Conservation (phyloP, 2,888 invertebrate genomes). For the Sinopyrophorus schimmeli region DNA sequence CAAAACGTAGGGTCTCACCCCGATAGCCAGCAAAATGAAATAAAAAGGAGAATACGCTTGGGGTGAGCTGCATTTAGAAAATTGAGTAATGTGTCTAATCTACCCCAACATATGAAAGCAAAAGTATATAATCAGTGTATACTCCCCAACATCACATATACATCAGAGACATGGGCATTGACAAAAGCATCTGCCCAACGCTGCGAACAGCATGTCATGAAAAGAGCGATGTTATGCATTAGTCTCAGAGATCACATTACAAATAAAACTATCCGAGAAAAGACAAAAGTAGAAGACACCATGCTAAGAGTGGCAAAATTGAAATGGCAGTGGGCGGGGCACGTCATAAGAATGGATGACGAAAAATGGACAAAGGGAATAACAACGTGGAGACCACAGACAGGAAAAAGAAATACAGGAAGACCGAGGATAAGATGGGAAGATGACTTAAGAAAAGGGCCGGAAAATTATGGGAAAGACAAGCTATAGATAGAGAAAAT, state of each 20-base stretch:
- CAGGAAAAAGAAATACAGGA: no score
- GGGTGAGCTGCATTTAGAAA: constrained; percentile 1
- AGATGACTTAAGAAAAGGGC: no score
- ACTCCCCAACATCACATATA: not conserved
- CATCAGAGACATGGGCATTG: constrained; percentile 1
- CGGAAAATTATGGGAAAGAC: no score
- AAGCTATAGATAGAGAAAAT: no score
- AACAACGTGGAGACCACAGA: no score
- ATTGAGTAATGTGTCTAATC: not conserved
- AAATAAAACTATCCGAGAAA: not conserved
- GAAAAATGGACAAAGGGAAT: constrained; percentile 7
- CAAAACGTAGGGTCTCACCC: no score
- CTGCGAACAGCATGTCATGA: not conserved
- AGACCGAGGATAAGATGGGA: no score
- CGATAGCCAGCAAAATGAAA: constrained; percentile 2
- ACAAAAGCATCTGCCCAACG: not conserved
- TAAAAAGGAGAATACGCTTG: not conserved
- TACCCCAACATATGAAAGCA: constrained; percentile 2
- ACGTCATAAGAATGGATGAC: not conserved
- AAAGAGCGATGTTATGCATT: no score
- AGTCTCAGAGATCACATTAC: no score
- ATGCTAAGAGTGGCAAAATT: constrained; percentile 9
- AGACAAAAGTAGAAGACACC: constrained; percentile 3
- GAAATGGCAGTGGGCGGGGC: constrained; percentile 11
- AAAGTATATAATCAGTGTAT: not conserved